phyloP scores from a whole-genome alignment of 2,888 invertebrate species.

The Netelia virgata region DNA sequence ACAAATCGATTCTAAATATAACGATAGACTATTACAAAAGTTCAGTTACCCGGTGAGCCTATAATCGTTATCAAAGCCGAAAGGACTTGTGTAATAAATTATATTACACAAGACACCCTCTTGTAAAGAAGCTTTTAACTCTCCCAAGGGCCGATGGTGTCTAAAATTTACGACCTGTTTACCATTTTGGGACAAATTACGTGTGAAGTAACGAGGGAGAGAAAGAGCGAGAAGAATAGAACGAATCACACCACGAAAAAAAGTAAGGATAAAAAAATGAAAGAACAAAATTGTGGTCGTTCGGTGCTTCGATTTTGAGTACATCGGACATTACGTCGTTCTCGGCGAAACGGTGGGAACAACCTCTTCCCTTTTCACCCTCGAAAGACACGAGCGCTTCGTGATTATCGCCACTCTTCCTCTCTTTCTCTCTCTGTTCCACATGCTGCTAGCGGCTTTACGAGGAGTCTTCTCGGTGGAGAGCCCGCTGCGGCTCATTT shows the following conservation, averaged over 20 bases:
- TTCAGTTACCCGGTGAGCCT: slow-evolving; percentile 35
- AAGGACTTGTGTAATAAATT: slow-evolving; percentile 33
- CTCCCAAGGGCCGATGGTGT: slow-evolving; percentile 24
- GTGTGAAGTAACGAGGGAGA: slow-evolving; percentile 50
- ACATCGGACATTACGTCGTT: slow-evolving; percentile 37
- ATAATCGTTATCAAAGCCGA: slow-evolving; percentile 30
- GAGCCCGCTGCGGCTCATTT: slow-evolving; percentile 74
- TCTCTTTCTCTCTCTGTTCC: slow-evolving; percentile 45
- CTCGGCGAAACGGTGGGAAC: slow-evolving; percentile 48
- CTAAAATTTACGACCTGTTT: slow-evolving; percentile 50
- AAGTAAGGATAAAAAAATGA: slow-evolving; percentile 7
- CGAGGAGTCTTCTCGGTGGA: slow-evolving; percentile 60
- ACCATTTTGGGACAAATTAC: slow-evolving; percentile 57
- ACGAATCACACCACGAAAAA: background rate
- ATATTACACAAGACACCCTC: slow-evolving; percentile 30
- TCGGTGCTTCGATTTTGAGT: slow-evolving; percentile 49
- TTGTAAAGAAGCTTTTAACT: background rate
- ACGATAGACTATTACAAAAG: slow-evolving; percentile 18
- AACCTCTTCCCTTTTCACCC: slow-evolving; percentile 58
- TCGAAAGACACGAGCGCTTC: slow-evolving; percentile 65
- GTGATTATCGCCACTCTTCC: slow-evolving; percentile 52
- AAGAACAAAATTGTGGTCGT: slow-evolving; percentile 45
- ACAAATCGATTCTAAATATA: slow-evolving; percentile 49
- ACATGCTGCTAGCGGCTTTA: slow-evolving; percentile 62
- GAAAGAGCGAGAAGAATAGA: background rate